Evolutionary conservation across 2,888 invertebrate species (phyloP).

Genomic region (Diaprepes abbreviatus): DNA sequence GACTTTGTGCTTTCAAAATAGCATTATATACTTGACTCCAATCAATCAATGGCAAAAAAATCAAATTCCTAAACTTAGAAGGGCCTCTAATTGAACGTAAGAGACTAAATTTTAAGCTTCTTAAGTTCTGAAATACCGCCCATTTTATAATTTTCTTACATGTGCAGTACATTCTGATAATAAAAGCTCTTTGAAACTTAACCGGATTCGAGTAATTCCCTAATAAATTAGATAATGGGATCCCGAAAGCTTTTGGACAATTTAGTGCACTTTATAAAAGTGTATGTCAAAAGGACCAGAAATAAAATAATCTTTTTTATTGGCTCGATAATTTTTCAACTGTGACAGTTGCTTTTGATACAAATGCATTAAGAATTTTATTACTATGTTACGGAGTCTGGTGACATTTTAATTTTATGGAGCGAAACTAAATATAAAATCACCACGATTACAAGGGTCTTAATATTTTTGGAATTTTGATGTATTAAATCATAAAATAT

Average conservation of each 20-base stretch:
- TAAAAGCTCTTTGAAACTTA: constrained; percentile 33
- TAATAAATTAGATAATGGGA: constrained; percentile 40
- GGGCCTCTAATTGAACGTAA: too few species aligned
- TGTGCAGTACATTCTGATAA: constrained; percentile 9
- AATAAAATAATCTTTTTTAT: constrained; percentile 36
- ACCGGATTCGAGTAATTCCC: constrained; percentile 19
- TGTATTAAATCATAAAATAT: too few species aligned
- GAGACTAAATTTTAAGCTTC: too few species aligned
- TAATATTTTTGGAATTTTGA: too few species aligned
- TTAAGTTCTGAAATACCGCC: too few species aligned
- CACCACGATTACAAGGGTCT: too few species aligned
- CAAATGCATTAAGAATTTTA: neutral
- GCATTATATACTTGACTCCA: too few species aligned
- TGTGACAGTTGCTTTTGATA: constrained; percentile 11
- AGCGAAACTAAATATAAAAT: too few species aligned
- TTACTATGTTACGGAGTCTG: neutral
- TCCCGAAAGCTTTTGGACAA: constrained; percentile 17
- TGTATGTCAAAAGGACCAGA: constrained; percentile 37
- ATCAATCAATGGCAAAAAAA: too few species aligned
- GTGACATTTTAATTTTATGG: too few species aligned
- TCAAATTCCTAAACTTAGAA: too few species aligned
- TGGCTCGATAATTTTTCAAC: constrained; percentile 19
- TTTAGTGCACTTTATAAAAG: constrained; percentile 35
- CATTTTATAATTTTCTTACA: neutral
- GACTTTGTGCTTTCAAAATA: too few species aligned